A percentile compares a stretch with the other conserved stretches of the same genome.
These are phyloP conservation scores for Trematocara variabile DNA, from an alignment of 2,113 vertebrate genomes.

Conservation along the genomic window DNA sequence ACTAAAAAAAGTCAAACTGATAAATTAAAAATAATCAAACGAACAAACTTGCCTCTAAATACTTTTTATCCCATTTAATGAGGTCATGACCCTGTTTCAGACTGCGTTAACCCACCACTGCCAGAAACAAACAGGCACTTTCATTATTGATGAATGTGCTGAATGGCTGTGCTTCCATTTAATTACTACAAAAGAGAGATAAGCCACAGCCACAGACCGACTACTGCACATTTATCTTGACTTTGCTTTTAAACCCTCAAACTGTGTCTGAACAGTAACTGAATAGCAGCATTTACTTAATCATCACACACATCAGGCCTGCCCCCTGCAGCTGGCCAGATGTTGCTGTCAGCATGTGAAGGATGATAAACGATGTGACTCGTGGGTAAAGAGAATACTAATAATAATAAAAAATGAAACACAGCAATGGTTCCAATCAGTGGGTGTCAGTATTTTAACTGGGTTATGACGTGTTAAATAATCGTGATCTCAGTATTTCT, in stretches of 20 bases:
- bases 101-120: neutral
- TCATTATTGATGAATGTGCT: neutral
- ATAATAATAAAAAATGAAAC: neutral
- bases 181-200: neutral
- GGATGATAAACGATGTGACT: conserved; percentile 28
- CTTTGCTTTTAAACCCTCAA: neutral
- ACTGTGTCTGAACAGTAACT: neutral
- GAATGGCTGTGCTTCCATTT: neutral
- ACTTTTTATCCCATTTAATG: neutral
- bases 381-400: neutral
- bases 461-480: neutral
- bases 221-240: neutral
- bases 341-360: conserved; percentile 8
- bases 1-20: neutral
- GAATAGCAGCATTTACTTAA: conserved; percentile 1
- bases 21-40: neutral
- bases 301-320: neutral
- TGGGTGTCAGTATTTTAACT: neutral
- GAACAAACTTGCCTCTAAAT: neutral
- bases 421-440: neutral
- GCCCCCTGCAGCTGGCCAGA: conserved; percentile 3
- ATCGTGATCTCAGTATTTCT: neutral
- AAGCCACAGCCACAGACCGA: neutral
- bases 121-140: neutral
- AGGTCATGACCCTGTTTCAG: neutral